These are phyloP conservation scores for Panagrolaimus sp. DNA, from an alignment of 1,140 invertebrate species.

Conservation along the genomic window DNA sequence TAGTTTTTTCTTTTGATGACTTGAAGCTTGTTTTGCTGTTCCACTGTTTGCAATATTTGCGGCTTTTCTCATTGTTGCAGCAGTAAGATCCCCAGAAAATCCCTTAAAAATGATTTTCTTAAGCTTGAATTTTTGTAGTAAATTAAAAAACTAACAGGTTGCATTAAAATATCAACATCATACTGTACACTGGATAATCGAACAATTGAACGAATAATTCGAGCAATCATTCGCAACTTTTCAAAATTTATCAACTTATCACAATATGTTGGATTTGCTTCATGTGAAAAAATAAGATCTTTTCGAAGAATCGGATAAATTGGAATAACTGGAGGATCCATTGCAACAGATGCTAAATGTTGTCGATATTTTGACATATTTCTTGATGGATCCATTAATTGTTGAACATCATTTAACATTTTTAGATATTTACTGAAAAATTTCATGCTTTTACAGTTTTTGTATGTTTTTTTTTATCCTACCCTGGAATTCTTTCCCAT, in stretches of 20 bases:
- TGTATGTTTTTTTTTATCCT: neutral
- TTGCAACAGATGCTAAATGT: constrained; percentile 70
- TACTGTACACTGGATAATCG: constrained; percentile 62
- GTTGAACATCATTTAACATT: constrained; percentile 69
- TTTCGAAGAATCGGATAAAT: constrained; percentile 68
- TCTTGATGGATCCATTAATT: constrained; percentile 74
- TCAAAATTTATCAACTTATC: constrained; percentile 94
- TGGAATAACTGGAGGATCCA: constrained; percentile 57
- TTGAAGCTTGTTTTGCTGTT: constrained; percentile 34
- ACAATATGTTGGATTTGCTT: constrained; percentile 89
- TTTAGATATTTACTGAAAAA: constrained; percentile 76
- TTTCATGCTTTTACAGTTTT: neutral
- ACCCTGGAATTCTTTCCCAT: constrained; percentile 88
- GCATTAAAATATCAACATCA: constrained; percentile 58
- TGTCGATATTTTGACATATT: constrained; percentile 98
- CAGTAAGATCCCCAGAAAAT: constrained; percentile 49
- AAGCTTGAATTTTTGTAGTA: neutral
- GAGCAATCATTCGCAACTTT: constrained; percentile 94
- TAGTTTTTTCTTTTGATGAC: constrained; percentile 47
- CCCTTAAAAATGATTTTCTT: constrained; percentile 6
- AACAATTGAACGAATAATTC: constrained; percentile 82
- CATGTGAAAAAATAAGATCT: constrained; percentile 93
- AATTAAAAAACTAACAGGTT: constrained; percentile 27
- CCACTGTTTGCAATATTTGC: constrained; percentile 23
- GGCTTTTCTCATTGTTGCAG: constrained; percentile 72